A percentile compares a stretch with the other conserved stretches of the same genome.
Evolutionary conservation across 2,888 invertebrate genomes (phyloP).

Genomic region (Subacronicta megacephala): DNA sequence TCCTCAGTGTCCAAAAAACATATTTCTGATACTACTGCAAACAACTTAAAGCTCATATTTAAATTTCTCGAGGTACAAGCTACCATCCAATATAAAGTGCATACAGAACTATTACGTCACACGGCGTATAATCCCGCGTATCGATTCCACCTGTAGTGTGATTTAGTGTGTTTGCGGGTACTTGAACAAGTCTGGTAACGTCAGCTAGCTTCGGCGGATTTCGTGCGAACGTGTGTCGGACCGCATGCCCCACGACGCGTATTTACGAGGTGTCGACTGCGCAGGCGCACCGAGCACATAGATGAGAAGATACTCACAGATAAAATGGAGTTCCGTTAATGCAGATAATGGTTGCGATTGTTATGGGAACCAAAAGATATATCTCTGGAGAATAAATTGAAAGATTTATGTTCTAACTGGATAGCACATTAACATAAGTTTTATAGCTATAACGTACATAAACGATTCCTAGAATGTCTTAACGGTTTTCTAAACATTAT

Average conservation of each 20-base stretch:
- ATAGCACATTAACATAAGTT: neutral
- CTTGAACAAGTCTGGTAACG: constrained; percentile 17
- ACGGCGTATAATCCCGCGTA: constrained; percentile 5
- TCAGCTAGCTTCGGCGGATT: constrained; percentile 20
- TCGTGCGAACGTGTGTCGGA: constrained; percentile 46
- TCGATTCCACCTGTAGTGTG: constrained; percentile 46
- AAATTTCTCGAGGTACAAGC: neutral
- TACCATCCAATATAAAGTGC: too few species aligned
- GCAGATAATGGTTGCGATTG: constrained; percentile 20
- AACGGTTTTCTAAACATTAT: neutral
- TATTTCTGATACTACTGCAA: neutral
- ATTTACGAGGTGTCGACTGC: constrained; percentile 54
- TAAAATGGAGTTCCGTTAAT: constrained; percentile 33
- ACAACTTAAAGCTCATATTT: neutral
- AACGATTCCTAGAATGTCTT: neutral
- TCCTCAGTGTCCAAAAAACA: too few species aligned
- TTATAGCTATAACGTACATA: neutral
- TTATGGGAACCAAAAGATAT: constrained; percentile 1
- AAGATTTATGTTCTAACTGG: neutral
- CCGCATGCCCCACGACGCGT: constrained; percentile 28
- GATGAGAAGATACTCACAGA: constrained; percentile 38
- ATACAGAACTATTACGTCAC: constrained; percentile 8
- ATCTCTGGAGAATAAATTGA: neutral
- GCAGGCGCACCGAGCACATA: constrained; percentile 38
- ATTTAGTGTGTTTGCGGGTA: constrained; percentile 34